These are phyloP conservation scores for Homarus gammarus DNA, from an alignment of 2,888 invertebrate species.

Conservation along the genomic window DNA sequence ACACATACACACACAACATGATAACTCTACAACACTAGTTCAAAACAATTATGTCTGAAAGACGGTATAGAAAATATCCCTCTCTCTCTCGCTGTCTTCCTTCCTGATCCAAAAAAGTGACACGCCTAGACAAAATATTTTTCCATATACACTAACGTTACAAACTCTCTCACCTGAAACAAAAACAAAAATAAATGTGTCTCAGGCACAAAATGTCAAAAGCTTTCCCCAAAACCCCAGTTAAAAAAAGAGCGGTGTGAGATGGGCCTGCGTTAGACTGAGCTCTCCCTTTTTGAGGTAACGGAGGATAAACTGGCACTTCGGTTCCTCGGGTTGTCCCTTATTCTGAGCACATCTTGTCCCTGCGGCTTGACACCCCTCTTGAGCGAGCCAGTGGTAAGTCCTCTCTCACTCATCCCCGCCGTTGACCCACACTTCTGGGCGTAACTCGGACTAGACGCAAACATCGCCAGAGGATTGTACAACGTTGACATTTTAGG, in stretches of 20 bases:
- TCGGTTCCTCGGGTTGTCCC: constrained; percentile 57
- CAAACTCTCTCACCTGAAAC: not conserved
- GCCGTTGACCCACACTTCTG: constrained; percentile 5
- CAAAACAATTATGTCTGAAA: constrained; percentile 41
- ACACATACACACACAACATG: no score
- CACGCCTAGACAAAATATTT: constrained; percentile 30
- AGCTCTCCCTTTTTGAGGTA: constrained; percentile 58
- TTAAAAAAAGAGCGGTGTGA: not conserved
- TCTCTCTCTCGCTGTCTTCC: not conserved
- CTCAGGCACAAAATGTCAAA: not conserved
- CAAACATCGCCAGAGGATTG: constrained; percentile 58
- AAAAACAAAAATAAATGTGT: not conserved
- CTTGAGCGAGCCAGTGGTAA: constrained; percentile 60
- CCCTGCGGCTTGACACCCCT: constrained; percentile 52
- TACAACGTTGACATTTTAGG: constrained; percentile 62
- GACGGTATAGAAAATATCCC: constrained; percentile 44
- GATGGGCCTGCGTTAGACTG: constrained; percentile 51
- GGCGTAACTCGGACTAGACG: constrained; percentile 31
- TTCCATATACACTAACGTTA: not conserved
- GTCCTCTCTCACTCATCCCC: constrained; percentile 20
- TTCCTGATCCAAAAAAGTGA: not conserved
- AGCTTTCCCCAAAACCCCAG: not conserved
- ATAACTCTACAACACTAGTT: constrained; percentile 25
- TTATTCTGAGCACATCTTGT: constrained; percentile 60
- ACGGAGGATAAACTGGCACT: constrained; percentile 62